Base-by-base conservation (phyloP, 1,140 invertebrate genomes). In the Battus philenor region DNA sequence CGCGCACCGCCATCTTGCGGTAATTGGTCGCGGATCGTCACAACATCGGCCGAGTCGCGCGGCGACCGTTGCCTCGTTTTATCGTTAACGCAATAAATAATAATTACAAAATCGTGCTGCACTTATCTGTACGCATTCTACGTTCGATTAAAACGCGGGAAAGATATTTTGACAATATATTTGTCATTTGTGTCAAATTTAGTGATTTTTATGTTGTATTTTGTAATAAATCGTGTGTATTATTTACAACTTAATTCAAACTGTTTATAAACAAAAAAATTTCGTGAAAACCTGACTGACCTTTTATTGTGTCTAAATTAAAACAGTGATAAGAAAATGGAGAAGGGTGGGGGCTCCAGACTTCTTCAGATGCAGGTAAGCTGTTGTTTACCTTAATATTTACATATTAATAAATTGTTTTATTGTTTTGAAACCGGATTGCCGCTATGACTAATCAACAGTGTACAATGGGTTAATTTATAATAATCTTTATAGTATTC, bases 281-380 rank as follows among this genome's bases (percentile, higher is more conserved):
- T 13, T 39, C 22, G 36, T 26, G 22, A 26, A 24, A 39, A 18
- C 6, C 8, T 16, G 13, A 4, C 10, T 13, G 33, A 47, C 41
- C 47, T 13, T 43, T 38, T 51, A 31, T 56, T 51, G 66, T 78
- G 75, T 78, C 73, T 76, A 70, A 70, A 63, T 69, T 68, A n/a
- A n/a, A n/a, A n/a, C n/a, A 64, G 63, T 74, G 49, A 57, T 52
- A 49, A 44, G 34, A 68, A 55, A 36, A 82, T 84, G 78, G 75
- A 82, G 59, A 82, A 75, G 45, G 63, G 34, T 27, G 69, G 73
- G 22, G 76, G 73, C 17, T 89, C 88, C 46, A 85, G 76, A 72
- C 81, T 89, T 54, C 74, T 82, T 31, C 86, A 88, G 53, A 89
- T 89, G 87, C 88, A 89, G 83, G 88, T 89, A 27, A 20, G 6